A percentile compares a stretch with the other conserved stretches of the same genome.
Conservation (phyloP, 1,140 invertebrate genomes). For the Xylocopa sonorina region DNA sequence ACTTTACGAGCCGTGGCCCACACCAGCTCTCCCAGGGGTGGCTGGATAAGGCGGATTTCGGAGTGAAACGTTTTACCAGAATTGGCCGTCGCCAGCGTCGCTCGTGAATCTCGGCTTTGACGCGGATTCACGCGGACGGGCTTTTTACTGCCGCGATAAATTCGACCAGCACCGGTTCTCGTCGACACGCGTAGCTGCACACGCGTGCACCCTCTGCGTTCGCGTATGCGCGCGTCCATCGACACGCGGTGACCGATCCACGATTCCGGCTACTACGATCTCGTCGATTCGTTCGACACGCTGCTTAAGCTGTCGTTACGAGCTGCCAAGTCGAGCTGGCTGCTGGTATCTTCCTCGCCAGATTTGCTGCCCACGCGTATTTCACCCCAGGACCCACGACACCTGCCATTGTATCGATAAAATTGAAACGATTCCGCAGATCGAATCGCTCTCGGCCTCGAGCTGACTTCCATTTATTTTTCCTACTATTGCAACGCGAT, state of each 20-base stretch:
- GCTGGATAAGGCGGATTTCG: slow-evolving; percentile 55
- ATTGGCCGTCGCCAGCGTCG: slow-evolving; percentile 40
- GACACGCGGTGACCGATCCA: slow-evolving; percentile 17
- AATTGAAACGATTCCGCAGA: slow-evolving; percentile 9
- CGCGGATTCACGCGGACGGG: slow-evolving; percentile 47
- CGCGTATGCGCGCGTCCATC: not conserved
- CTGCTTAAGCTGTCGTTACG: slow-evolving; percentile 29
- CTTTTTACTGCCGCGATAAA: slow-evolving; percentile 57
- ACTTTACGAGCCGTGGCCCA: slow-evolving; percentile 41
- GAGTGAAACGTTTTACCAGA: slow-evolving; percentile 58
- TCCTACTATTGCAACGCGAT: too few species aligned
- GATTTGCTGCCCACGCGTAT: not conserved
- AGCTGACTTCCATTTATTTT: not conserved
- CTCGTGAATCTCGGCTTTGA: slow-evolving; percentile 60
- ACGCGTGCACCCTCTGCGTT: not conserved
- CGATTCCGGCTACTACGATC: slow-evolving; percentile 18
- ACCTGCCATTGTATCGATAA: slow-evolving; percentile 40
- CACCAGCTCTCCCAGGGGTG: too few species aligned
- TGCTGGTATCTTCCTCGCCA: not conserved
- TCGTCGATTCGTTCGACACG: slow-evolving; percentile 33
- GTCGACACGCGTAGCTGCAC: slow-evolving; percentile 27
- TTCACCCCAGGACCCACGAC: slow-evolving; percentile 1
- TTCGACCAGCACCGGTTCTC: slow-evolving; percentile 48
- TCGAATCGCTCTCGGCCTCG: slow-evolving; percentile 13
- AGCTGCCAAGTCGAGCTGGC: not conserved